Base-by-base conservation (phyloP, 1,140 invertebrate species). In the Brachionus angularis region DNA sequence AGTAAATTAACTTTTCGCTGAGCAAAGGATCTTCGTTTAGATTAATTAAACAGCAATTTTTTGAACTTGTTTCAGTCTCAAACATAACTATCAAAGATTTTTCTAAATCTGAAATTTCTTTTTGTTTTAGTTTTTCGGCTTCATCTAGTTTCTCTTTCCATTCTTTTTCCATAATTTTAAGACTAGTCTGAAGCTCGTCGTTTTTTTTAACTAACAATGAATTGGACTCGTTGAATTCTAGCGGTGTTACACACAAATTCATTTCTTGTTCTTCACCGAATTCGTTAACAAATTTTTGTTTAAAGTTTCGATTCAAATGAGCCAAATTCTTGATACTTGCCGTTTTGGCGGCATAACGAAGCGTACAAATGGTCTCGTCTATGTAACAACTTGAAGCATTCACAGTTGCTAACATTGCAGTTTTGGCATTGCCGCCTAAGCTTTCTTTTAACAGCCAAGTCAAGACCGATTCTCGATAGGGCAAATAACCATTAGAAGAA, bases 381-480 rank as follows among this genome's bases (percentile, higher is more conserved):
- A 88, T 78, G 80, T 91, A 88, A 42, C 85, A 81, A 75, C 85
- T 88, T 10, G 88, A 86, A 8, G 91, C 90, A 49, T 90, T 88
- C 29, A 89, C 84, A 0, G 88, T 89, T 8, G 89, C 89, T 47
- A 91, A 87, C 91, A 94, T 93, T 47, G 93, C 90, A 4, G 91
- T 94, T 77, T 93, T 91, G 1, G 90, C 89, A 81, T 95, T 93
- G 1, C 91, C 91, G n/a, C 91, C 91, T 5, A 95, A 82, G 47
- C 89, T 91, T 77, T 93, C 91, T 79, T 92, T 93, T 25, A 94
- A 82, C 21, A 94, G 79, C 90, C 90, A 93, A 0, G 91, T 94
- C 0, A 93, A 83, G 8, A 91, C 89, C 5, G 91, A 93, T 81
- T 95, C 90, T 42, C 91, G 82, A 80, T 94, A 94, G 0, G 91